Percentiles rank a stretch among this genome's conserved stretches.
Evolutionary conservation across 2,113 vertebrate genomes (phyloP).

Genomic region (Datnioides undecimradiatus): DNA sequence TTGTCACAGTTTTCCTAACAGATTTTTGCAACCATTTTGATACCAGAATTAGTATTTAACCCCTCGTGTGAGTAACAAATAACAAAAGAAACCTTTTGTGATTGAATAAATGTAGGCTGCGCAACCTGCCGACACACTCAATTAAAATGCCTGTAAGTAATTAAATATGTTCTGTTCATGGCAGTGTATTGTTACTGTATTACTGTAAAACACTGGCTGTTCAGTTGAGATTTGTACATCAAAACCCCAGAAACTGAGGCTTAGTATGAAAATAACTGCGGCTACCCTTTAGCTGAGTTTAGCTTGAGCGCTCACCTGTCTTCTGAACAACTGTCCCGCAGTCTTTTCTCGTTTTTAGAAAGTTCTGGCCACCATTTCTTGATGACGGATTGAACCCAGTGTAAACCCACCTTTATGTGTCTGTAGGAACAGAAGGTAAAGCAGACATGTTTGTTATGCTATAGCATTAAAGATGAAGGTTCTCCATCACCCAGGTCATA

Average conservation of each 20-base stretch:
- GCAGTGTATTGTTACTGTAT: neutral
- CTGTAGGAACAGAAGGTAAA: conserved; percentile 74
- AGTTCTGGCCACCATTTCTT: conserved; percentile 97
- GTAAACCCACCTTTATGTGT: conserved; percentile 94
- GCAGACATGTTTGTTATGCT: neutral
- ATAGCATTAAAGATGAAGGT: neutral
- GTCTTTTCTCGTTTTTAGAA: conserved; percentile 88
- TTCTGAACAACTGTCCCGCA: conserved; percentile 83
- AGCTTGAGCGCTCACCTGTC: conserved; percentile 82
- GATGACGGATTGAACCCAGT: conserved; percentile 96
- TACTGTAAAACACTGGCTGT: too few species aligned
- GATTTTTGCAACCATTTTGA: neutral
- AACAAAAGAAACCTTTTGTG: too few species aligned
- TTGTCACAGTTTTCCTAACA: neutral
- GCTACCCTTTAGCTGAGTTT: neutral
- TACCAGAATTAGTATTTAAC: neutral
- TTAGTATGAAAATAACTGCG: neutral
- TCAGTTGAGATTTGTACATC: neutral
- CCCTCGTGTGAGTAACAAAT: neutral
- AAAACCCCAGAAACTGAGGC: neutral
- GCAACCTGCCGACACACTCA: neutral
- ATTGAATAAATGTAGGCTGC: too few species aligned
- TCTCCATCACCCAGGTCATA: neutral
- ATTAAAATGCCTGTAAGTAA: neutral
- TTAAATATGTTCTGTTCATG: neutral